Conservation (phyloP, 2,888 invertebrate genomes). For the Caenorhabditis sp. region DNA sequence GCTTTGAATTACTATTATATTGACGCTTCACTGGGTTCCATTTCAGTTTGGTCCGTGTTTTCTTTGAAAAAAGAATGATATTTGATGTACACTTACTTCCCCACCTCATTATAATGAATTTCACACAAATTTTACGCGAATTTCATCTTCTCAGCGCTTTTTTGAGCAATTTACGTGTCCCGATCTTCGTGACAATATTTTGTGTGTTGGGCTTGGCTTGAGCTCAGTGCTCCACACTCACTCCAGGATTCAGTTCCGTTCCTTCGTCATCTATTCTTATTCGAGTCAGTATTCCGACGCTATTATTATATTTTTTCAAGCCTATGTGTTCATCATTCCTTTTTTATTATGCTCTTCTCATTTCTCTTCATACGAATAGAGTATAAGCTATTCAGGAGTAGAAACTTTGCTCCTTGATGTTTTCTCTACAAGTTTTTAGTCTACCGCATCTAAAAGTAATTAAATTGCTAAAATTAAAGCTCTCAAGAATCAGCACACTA, state of each 20-base stretch:
- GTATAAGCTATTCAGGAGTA: conserved; percentile 50
- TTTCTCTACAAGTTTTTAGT: no score
- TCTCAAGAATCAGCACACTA: not conserved
- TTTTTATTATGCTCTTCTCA: conserved; percentile 61
- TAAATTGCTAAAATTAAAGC: not conserved
- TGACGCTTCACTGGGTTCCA: not conserved
- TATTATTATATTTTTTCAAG: conserved; percentile 61
- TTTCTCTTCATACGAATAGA: conserved; percentile 43
- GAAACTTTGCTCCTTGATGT: no score
- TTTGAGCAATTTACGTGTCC: conserved; percentile 12
- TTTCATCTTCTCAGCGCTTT: not conserved
- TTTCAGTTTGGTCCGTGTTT: not conserved
- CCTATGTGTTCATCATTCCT: conserved; percentile 57
- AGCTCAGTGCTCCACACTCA: conserved; percentile 18
- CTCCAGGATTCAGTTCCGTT: conserved; percentile 42
- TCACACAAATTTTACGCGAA: not conserved
- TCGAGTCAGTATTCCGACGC: conserved; percentile 59
- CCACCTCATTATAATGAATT: conserved; percentile 1
- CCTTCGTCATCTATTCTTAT: conserved; percentile 45
- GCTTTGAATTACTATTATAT: conserved; percentile 12
- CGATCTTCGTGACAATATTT: conserved; percentile 27
- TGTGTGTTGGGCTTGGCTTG: conserved; percentile 4
- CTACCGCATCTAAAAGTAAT: no score
- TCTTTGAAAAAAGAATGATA: not conserved
- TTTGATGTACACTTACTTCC: not conserved